Percentiles rank a stretch among this genome's conserved stretches.
These are phyloP conservation scores for Lepus timidus DNA, from an alignment of 2,113 vertebrate genomes.

Conservation along the genomic window DNA sequence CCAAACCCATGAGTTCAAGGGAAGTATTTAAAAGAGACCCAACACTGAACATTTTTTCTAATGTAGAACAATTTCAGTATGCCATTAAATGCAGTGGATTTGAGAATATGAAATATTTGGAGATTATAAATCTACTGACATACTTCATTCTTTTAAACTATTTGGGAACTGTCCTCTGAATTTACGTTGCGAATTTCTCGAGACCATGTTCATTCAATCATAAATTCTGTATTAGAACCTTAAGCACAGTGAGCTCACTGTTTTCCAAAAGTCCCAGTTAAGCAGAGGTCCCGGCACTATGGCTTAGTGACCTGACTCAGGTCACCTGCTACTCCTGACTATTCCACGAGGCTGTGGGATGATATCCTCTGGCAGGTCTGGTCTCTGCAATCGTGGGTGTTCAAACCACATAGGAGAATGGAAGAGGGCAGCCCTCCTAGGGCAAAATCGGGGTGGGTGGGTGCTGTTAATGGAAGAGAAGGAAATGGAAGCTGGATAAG, in stretches of 20 bases:
- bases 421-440: background rate
- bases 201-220: background rate
- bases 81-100: conserved; percentile 8
- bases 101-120: conserved; percentile 33
- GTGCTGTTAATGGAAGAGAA: background rate
- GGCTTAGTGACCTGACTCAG: background rate
- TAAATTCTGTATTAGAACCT: conserved; percentile 4
- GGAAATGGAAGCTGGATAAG: background rate
- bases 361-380: background rate
- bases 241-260: background rate
- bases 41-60: conserved; percentile 30
- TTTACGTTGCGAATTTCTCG: conserved; percentile 54
- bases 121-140: conserved; percentile 6
- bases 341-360: background rate
- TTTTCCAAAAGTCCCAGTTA: conserved; percentile 16
- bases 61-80: background rate
- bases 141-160: conserved; percentile 44
- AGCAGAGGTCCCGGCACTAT: background rate
- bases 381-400: background rate
- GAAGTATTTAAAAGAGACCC: conserved; percentile 4
- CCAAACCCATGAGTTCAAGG: conserved; percentile 18
- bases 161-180: conserved; percentile 19
- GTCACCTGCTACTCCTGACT: background rate
- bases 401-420: background rate
- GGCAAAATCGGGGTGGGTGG: background rate